These are phyloP conservation scores for Furcula furcula DNA, from an alignment of 2,888 invertebrate genomes.

Conservation along the genomic window DNA sequence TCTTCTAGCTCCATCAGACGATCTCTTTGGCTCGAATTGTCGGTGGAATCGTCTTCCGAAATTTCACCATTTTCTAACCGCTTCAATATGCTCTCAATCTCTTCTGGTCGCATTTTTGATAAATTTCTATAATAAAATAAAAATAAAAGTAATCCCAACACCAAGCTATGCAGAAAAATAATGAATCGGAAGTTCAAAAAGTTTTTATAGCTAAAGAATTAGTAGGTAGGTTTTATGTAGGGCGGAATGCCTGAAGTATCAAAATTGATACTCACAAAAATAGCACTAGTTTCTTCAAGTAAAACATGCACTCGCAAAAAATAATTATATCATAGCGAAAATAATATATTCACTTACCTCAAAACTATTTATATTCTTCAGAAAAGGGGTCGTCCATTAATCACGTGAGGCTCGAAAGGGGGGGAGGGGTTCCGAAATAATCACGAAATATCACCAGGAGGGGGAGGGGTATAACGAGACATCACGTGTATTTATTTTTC, in stretches of 20 bases:
- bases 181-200: slow-evolving; percentile 22
- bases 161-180: slow-evolving; percentile 33
- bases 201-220: slow-evolving; percentile 26
- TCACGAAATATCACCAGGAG: too few species aligned
- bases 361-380: slow-evolving; percentile 26
- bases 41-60: slow-evolving; percentile 35
- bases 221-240: slow-evolving; percentile 34
- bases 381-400: too few species aligned
- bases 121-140: slow-evolving; percentile 31
- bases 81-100: slow-evolving; percentile 34
- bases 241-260: slow-evolving; percentile 36
- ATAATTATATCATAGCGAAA: slow-evolving; percentile 32
- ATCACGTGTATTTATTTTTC: too few species aligned
- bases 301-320: slow-evolving; percentile 31
- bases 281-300: slow-evolving; percentile 34
- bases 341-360: slow-evolving; percentile 35
- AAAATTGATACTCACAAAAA: slow-evolving; percentile 32
- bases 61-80: slow-evolving; percentile 23
- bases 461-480: too few species aligned
- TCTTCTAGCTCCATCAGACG: slow-evolving; percentile 34
- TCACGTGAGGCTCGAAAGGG: too few species aligned
- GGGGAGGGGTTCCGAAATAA: too few species aligned
- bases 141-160: slow-evolving; percentile 33
- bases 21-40: slow-evolving; percentile 36
- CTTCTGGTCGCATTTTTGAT: slow-evolving; percentile 38